Evolutionary conservation across 2,888 invertebrate genomes (phyloP).

Genomic region (Lasioglossum villosulum): DNA sequence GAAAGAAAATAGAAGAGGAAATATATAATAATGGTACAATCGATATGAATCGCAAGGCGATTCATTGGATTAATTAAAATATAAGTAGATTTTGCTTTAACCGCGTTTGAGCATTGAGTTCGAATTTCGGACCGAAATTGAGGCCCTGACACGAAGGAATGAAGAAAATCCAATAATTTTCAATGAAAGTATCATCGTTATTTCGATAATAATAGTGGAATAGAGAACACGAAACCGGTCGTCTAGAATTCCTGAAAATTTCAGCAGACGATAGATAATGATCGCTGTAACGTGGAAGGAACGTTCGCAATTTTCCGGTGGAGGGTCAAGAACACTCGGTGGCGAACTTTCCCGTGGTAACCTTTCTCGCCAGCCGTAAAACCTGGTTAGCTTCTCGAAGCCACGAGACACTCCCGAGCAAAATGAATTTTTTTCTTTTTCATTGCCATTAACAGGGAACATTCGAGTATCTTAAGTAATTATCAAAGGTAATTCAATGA

Average conservation of each 20-base stretch:
- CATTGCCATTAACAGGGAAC: conserved; percentile 43
- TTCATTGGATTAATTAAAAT: no score
- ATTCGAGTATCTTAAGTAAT: conserved; percentile 69
- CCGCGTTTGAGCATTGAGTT: no score
- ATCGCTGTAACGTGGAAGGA: neutral
- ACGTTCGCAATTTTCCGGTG: neutral
- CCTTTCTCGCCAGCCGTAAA: conserved; percentile 19
- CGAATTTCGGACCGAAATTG: no score
- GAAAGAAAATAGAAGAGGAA: no score
- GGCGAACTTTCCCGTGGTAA: neutral
- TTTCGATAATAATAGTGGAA: neutral
- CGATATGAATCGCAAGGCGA: no score
- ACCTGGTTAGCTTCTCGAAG: neutral
- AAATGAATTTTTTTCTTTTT: conserved; percentile 45
- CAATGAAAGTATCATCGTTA: neutral
- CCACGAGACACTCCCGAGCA: conserved; percentile 12
- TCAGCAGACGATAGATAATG: neutral
- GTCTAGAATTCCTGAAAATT: neutral
- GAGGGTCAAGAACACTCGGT: neutral
- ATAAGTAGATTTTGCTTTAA: no score
- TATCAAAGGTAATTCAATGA: conserved; percentile 72
- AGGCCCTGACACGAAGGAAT: no score
- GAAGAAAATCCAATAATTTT: no score
- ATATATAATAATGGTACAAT: no score
- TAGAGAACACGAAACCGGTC: neutral